phyloP scores from a whole-genome alignment of 2,888 invertebrate genomes.

The Macropis europaea region DNA sequence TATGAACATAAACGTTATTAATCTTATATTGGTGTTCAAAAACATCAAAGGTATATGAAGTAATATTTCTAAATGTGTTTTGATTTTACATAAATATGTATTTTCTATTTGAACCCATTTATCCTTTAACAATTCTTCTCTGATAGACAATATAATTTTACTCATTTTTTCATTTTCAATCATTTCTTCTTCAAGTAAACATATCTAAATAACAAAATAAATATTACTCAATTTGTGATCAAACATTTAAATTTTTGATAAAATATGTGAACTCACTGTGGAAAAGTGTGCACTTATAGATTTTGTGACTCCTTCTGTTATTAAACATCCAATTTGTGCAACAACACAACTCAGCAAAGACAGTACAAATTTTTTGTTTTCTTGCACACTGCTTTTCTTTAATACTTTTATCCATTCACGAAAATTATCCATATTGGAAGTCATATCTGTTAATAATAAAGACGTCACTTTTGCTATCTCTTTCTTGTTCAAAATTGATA shows the following conservation, averaged over 20 bases:
- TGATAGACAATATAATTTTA: slow-evolving; percentile 55
- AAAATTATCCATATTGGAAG: slow-evolving; percentile 30
- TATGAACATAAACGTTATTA: slow-evolving; percentile 62
- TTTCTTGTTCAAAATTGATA: slow-evolving; percentile 55
- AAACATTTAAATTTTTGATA: slow-evolving; percentile 2
- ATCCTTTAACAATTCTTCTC: slow-evolving; percentile 49
- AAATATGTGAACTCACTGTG: slow-evolving; percentile 52
- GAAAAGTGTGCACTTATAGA: slow-evolving; percentile 55
- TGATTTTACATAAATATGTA: slow-evolving; percentile 25
- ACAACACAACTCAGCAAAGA: slow-evolving; percentile 58
- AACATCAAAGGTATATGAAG: slow-evolving; percentile 62
- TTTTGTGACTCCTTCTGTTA: slow-evolving; percentile 46
- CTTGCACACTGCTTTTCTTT: slow-evolving; percentile 54
- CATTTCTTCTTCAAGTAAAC: slow-evolving; percentile 25
- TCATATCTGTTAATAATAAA: slow-evolving; percentile 60
- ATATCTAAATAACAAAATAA: slow-evolving; percentile 31
- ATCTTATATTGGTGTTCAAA: slow-evolving; percentile 56
- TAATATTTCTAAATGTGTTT: slow-evolving; percentile 54
- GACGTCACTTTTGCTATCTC: slow-evolving; percentile 62
- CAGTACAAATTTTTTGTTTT: slow-evolving; percentile 61
- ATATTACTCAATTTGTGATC: neutral
- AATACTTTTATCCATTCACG: slow-evolving; percentile 56
- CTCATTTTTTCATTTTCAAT: slow-evolving; percentile 18
- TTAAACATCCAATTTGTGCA: slow-evolving; percentile 43
- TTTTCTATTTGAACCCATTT: slow-evolving; percentile 58